Percentiles rank a stretch among this genome's conserved stretches.
These are phyloP conservation scores for Mesorhabditis spiculigera DNA, from an alignment of 2,888 invertebrate genomes.

Conservation along the genomic window DNA sequence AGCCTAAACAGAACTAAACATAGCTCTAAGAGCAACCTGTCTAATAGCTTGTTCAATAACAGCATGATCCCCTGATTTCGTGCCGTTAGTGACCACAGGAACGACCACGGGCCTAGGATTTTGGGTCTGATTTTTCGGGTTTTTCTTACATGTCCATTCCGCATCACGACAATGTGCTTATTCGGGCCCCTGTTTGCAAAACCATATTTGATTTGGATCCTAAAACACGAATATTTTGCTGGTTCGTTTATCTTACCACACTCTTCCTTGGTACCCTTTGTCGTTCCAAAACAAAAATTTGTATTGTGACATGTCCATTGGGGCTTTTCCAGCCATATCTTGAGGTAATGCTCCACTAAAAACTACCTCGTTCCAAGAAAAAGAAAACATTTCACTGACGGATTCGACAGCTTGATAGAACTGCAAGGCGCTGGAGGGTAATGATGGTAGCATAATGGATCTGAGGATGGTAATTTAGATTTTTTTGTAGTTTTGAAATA, in stretches of 20 bases:
- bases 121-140: neutral
- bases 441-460: constrained; percentile 53
- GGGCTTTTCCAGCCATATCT: constrained; percentile 73
- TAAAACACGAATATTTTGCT: constrained; percentile 10
- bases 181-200: constrained; percentile 27
- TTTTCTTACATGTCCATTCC: constrained; percentile 50
- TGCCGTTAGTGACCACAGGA: neutral
- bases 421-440: constrained; percentile 41
- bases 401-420: constrained; percentile 40
- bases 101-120: neutral
- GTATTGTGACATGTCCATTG: constrained; percentile 88
- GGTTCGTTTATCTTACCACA: neutral
- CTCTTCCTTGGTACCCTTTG: constrained; percentile 28
- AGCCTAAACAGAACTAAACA: neutral
- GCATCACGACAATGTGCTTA: constrained; percentile 49
- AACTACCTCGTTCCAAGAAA: neutral
- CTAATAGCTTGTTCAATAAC: neutral
- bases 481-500: neutral
- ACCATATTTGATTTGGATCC: constrained; percentile 47
- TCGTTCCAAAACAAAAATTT: constrained; percentile 79
- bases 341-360: constrained; percentile 64
- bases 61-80: neutral
- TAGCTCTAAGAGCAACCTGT: neutral
- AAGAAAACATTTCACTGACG: constrained; percentile 3
- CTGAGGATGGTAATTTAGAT: constrained; percentile 20